phyloP scores from a whole-genome alignment of 2,888 invertebrate species.

The Anodontia alba region DNA sequence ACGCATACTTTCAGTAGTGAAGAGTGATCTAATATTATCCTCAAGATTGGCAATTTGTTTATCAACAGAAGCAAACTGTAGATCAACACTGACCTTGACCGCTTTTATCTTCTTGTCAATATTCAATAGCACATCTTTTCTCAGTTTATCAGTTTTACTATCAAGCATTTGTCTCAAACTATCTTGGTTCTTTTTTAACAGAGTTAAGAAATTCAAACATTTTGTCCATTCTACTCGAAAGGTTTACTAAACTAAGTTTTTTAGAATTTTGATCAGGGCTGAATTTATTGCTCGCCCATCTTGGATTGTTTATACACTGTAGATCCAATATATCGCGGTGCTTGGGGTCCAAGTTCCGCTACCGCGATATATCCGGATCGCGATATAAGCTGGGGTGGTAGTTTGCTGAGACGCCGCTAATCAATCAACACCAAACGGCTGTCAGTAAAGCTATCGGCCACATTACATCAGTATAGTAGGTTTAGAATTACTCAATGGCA shows the following conservation, averaged over 20 bases:
- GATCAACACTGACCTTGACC: not conserved
- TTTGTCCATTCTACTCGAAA: not conserved
- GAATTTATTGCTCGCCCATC: not conserved
- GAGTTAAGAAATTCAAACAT: not conserved
- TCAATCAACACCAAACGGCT: too few species aligned
- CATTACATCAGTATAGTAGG: too few species aligned
- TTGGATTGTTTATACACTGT: slow-evolving; percentile 9
- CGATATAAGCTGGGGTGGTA: too few species aligned
- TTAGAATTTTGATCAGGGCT: not conserved
- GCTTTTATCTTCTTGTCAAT: not conserved
- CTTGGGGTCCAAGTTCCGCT: too few species aligned
- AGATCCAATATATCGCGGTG: too few species aligned
- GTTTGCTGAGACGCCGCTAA: too few species aligned
- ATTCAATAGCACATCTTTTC: not conserved
- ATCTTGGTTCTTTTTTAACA: not conserved
- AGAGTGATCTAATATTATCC: not conserved
- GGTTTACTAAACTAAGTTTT: not conserved
- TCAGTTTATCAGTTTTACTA: too few species aligned
- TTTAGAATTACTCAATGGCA: too few species aligned
- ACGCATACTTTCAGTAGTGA: not conserved
- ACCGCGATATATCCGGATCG: too few species aligned
- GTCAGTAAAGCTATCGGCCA: too few species aligned
- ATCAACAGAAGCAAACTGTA: not conserved
- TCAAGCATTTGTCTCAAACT: not conserved
- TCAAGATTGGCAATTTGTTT: not conserved